Evolutionary conservation across 1,140 invertebrate species (phyloP).

Genomic region (Megathymus violae): DNA sequence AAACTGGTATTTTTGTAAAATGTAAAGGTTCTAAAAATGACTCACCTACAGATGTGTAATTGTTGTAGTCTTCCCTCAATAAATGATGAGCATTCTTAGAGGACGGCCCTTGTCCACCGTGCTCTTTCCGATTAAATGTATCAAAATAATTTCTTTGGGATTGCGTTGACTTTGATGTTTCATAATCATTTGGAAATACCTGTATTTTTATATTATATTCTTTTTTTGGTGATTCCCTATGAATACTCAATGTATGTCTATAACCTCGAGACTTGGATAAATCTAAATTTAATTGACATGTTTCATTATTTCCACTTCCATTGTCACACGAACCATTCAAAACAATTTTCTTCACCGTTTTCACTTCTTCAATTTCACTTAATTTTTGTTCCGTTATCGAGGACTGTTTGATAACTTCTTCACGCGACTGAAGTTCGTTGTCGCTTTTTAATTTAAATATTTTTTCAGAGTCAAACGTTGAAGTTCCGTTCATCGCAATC

Average conservation of each 20-base stretch:
- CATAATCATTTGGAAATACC: slow-evolving; percentile 6
- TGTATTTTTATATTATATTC: slow-evolving; percentile 34
- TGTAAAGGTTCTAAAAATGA: slow-evolving; percentile 22
- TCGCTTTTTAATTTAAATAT: slow-evolving; percentile 66
- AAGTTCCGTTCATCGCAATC: slow-evolving; percentile 47
- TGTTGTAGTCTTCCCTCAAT: slow-evolving; percentile 35
- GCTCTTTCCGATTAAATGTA: slow-evolving; percentile 35
- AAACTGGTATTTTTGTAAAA: too few species aligned
- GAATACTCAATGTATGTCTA: slow-evolving; percentile 4
- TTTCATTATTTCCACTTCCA: slow-evolving; percentile 23
- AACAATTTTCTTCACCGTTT: slow-evolving; percentile 77
- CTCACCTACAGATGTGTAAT: slow-evolving; percentile 44
- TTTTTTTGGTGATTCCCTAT: slow-evolving; percentile 18
- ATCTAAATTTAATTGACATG: slow-evolving; percentile 4
- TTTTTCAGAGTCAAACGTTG: slow-evolving; percentile 43
- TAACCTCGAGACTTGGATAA: background rate
- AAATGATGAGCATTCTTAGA: slow-evolving; percentile 36
- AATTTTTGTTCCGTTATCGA: slow-evolving; percentile 76
- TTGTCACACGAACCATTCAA: slow-evolving; percentile 63
- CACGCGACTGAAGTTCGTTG: slow-evolving; percentile 57
- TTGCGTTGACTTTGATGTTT: slow-evolving; percentile 32
- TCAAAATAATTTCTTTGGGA: slow-evolving; percentile 40
- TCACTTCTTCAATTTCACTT: slow-evolving; percentile 78
- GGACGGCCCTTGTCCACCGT: slow-evolving; percentile 21
- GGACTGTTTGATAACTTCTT: slow-evolving; percentile 64